phyloP scores from a whole-genome alignment of 2,113 vertebrate genomes.

The Zosterops lateralis region DNA sequence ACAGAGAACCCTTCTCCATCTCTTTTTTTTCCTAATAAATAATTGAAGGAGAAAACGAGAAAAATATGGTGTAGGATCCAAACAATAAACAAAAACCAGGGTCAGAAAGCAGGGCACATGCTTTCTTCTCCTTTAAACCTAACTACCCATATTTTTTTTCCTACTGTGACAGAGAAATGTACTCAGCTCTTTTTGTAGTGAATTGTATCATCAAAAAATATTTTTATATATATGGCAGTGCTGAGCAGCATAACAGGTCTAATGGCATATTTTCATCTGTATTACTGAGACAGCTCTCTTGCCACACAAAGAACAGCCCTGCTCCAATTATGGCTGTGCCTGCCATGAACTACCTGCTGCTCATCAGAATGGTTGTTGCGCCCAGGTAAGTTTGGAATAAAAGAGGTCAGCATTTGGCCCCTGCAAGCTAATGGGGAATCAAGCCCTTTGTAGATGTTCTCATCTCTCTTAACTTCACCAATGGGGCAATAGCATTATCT shows the following conservation, averaged over 20 bases:
- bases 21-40: slow-evolving; percentile 27
- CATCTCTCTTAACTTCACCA: not conserved
- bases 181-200: slow-evolving; percentile 20
- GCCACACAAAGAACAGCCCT: not conserved
- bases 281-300: not conserved
- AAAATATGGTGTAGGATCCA: slow-evolving; percentile 37
- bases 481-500: not conserved
- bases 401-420: not conserved
- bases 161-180: slow-evolving; percentile 23
- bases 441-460: not conserved
- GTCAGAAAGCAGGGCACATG: slow-evolving; percentile 23
- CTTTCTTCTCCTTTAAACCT: slow-evolving; percentile 37
- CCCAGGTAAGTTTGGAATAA: not conserved
- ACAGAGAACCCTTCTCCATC: slow-evolving; percentile 4
- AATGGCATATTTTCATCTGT: slow-evolving; percentile 19
- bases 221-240: slow-evolving; percentile 34
- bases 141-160: not conserved
- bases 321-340: not conserved
- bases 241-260: not conserved
- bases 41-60: slow-evolving; percentile 50
- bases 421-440: not conserved
- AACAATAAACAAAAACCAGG: slow-evolving; percentile 24
- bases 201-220: slow-evolving; percentile 20
- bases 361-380: not conserved
- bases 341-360: not conserved